These are phyloP conservation scores for Melinopterus prodromus DNA, from an alignment of 2,888 invertebrate genomes.

Conservation along the genomic window DNA sequence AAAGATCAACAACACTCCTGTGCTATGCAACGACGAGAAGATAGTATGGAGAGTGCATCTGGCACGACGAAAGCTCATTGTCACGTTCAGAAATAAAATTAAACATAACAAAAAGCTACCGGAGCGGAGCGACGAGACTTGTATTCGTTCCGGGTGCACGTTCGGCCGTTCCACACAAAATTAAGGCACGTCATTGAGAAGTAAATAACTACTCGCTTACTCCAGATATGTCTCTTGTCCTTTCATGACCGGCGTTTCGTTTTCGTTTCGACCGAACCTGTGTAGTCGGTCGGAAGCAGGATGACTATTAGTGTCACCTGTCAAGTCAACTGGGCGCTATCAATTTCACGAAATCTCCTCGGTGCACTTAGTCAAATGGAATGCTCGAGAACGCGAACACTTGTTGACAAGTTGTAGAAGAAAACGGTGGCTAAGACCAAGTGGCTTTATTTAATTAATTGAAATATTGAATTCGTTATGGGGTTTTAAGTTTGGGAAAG, in stretches of 20 bases:
- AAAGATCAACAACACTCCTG: conserved; percentile 4
- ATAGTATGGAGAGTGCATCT: background rate
- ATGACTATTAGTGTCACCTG: conserved; percentile 35
- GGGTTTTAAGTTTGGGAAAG: background rate
- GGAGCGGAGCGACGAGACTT: background rate
- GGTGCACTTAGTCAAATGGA: background rate
- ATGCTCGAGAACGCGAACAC: background rate
- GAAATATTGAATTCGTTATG: background rate
- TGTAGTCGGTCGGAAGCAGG: conserved; percentile 11
- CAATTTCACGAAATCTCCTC: conserved; percentile 8
- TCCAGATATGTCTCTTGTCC: conserved; percentile 26
- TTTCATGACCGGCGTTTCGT: conserved; percentile 15
- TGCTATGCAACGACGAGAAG: background rate
- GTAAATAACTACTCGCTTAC: conserved; percentile 19
- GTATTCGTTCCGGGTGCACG: background rate
- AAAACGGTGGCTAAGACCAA: background rate
- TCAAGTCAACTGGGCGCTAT: conserved; percentile 29
- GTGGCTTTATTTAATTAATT: background rate
- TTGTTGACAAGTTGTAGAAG: background rate
- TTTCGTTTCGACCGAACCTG: conserved; percentile 1
- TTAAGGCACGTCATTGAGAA: conserved; percentile 11
- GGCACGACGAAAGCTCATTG: background rate
- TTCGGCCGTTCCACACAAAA: background rate
- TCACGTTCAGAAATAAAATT: background rate
- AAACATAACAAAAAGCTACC: background rate